Evolutionary conservation across 2,113 vertebrate genomes (phyloP).

Genomic region (Hydropotes inermis): DNA sequence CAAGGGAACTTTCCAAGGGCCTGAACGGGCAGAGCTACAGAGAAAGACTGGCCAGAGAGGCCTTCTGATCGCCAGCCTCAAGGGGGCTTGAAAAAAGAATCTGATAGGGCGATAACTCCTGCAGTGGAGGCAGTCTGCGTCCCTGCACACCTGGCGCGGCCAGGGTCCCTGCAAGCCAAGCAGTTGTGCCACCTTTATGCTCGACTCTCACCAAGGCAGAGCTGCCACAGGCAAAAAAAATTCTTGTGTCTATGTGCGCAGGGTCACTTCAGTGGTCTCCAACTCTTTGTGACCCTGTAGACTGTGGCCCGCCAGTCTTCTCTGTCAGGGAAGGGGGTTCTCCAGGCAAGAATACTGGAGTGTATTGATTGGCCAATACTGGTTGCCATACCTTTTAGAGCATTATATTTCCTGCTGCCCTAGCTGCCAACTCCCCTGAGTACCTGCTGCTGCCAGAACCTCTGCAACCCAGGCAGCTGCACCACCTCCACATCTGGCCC

Average conservation of each 20-base stretch:
- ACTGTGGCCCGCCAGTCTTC: neutral
- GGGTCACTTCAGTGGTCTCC: neutral
- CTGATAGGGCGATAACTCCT: rapidly evolving
- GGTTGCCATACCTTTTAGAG: neutral
- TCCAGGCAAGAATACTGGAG: neutral
- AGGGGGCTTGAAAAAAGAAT: neutral
- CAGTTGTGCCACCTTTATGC: rapidly evolving
- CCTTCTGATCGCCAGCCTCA: neutral
- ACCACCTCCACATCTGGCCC: neutral
- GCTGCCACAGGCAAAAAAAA: rapidly evolving
- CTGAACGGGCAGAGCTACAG: neutral
- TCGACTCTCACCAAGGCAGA: neutral
- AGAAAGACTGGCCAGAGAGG: neutral
- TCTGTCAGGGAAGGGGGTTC: neutral
- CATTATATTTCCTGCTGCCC: neutral
- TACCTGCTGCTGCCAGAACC: neutral
- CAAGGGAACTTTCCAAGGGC: neutral
- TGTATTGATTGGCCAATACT: rapidly evolving
- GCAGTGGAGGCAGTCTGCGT: neutral
- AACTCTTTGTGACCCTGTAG: neutral
- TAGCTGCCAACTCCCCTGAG: rapidly evolving
- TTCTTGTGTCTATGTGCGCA: rapidly evolving
- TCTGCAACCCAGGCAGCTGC: rapidly evolving
- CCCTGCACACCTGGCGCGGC: rapidly evolving
- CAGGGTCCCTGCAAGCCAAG: neutral